Base-by-base conservation (phyloP, 2,888 invertebrate species). In the Sipha maydis region DNA sequence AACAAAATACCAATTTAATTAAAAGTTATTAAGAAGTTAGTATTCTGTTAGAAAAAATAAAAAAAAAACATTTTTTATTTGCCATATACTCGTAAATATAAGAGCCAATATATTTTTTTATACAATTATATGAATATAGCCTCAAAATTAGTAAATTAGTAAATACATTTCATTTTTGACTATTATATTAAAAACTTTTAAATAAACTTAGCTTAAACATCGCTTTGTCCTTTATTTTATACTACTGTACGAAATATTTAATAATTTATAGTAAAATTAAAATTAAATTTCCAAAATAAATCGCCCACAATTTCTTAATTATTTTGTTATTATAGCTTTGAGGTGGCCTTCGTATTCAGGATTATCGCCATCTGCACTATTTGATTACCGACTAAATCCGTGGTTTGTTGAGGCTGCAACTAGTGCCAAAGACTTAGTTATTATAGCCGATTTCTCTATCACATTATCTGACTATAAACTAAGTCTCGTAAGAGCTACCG, bases 391-490 rank as follows among this genome's bases (percentile, higher is more conserved):
- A 69, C 96, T 97, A 76, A 94, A 98, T 91, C 96, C 96, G 85
- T 99, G 99, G 99, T 99, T 97, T 92, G 98, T 99, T 92, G 97
- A 98, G 92, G 99, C 99, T 3, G 99, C 99, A 19, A 97, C 98
- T 17, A 98, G 98, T 91, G 98, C 99, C 0, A 99, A 99, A 93
- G 99, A 99, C 92, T 94, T 91, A 31, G 91, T 91, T 90, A 98
- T 99, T 90, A 93, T 99, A 85, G 92, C 99, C 88, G 99, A 99
- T 92, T 95, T 95, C 90, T 97, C 97, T 14, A 97, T 97, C 25
- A 96, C 97, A 90, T 96, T 99, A 93, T 95, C 95, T 54, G 94
- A 95, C 0, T 96, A 97, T 0, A 95, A 96, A 89, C 95, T 96
- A 91, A 95, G 96, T 90, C 94, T 99, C 86, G 97, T 98, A 2